Evolutionary conservation across 2,113 vertebrate species (phyloP), one percentile per base, ranked within the genome.

Genomic region (Passer domesticus): DNA sequence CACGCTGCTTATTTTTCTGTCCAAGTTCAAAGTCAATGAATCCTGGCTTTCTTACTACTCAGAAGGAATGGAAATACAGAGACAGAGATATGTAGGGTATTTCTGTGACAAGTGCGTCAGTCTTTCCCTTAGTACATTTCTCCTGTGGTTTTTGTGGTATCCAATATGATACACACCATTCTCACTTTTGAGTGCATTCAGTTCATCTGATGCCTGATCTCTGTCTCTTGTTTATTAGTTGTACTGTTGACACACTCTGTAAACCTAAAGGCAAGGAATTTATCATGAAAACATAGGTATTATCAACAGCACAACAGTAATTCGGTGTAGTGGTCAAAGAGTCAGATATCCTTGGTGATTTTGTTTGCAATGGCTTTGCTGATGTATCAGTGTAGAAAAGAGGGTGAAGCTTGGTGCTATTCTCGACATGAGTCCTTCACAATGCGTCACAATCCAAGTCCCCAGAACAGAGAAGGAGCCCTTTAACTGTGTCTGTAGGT

Each of bases 111-210:
- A 94, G 50, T 69, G 59, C 47, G 30, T 96, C 86, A 92, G 68
- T 60, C 72, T 80, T 95, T 90, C 90, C 94, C 75, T 78, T 86
- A 87, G 67, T 67, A 70, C 50, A 58, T 74, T 92, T 90, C 92
- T 92, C 33, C 68, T 92, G 95, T 92, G 92, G 77, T 85, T 96
- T 96, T 94, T 89, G 92, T 89, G 95, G 93, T 91, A 74, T 77
- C 86, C 85, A 86, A 13, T 81, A 67, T n/a, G 83, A 96, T 93
- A 92, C 59, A 93, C 94, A 94, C 75, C 55, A 86, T 85, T 88
- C 79, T 92, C 68, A 59, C 67, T 70, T 90, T 70, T 69, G 59
- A 96, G 79, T 86, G 67, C 53, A 50, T 90, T 85, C 43, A 58
- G 68, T 83, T 85, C 23, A 66, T 94, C 76, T 80, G 76, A 79